Conservation (phyloP, 2,797 vertebrate species). For the Cottoperca gobio region DNA sequence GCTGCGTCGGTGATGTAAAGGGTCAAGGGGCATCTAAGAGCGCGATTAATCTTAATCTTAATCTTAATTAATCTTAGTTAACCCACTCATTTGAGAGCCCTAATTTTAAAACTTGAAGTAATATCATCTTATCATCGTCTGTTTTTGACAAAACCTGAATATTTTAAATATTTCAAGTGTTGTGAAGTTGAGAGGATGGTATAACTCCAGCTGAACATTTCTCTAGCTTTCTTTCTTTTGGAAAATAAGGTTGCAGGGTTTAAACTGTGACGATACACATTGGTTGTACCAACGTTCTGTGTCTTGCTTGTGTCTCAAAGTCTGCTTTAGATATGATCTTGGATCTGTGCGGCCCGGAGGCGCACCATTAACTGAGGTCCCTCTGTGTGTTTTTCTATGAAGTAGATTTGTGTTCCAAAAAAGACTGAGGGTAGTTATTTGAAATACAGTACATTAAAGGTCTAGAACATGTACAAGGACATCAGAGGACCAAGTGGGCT, state of each 20-base stretch:
- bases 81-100: too few relatives aligned
- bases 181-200: neutral
- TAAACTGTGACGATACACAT: neutral
- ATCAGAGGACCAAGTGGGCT: neutral
- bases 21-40: too few relatives aligned
- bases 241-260: neutral
- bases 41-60: too few relatives aligned
- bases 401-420: constrained; percentile 1
- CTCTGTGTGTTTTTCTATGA: neutral
- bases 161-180: neutral
- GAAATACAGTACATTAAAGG: neutral
- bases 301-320: neutral
- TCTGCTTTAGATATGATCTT: neutral
- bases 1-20: too few relatives aligned
- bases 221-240: neutral
- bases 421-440: neutral
- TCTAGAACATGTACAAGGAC: neutral
- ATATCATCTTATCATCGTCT: too few relatives aligned
- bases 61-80: too few relatives aligned
- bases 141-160: neutral
- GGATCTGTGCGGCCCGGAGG: neutral
- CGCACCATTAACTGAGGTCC: neutral
- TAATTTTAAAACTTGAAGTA: neutral
- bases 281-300: neutral
- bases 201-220: neutral